Percentiles rank a stretch among this genome's conserved stretches.
Evolutionary conservation across 2,113 vertebrate genomes (phyloP).

Genomic region (Tragelaphus buxtoni): DNA sequence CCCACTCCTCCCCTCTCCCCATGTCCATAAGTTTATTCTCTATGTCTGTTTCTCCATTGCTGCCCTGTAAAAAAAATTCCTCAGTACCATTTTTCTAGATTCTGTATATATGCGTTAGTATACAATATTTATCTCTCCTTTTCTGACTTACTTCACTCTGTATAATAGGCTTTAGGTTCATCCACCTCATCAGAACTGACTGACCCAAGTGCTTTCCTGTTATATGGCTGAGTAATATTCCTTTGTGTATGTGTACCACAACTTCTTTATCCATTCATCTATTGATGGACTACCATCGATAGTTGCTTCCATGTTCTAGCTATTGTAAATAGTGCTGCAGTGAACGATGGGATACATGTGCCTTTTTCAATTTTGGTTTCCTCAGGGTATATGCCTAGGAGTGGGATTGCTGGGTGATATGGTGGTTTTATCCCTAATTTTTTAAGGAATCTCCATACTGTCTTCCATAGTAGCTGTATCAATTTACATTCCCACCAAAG

Average conservation of each 20-base stretch:
- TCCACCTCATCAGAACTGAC: neutral
- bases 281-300: neutral
- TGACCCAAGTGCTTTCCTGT: neutral
- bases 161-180: neutral
- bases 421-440: neutral
- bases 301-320: neutral
- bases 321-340: neutral
- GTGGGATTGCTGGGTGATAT: neutral
- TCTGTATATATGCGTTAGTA: neutral
- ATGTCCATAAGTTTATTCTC: neutral
- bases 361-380: neutral
- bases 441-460: neutral
- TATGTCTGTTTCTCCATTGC: neutral
- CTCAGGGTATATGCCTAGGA: neutral
- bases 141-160: neutral
- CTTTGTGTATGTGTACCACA: neutral
- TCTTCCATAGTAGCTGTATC: neutral
- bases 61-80: neutral
- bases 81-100: neutral
- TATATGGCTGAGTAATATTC: neutral
- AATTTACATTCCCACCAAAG: neutral
- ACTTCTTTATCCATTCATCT: neutral
- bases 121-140: neutral
- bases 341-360: neutral
- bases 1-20: neutral